A percentile compares a stretch with the other conserved stretches of the same genome.
phyloP scores from a whole-genome alignment of 2,797 vertebrate genomes.

The Brachyrhaphis roseni region DNA sequence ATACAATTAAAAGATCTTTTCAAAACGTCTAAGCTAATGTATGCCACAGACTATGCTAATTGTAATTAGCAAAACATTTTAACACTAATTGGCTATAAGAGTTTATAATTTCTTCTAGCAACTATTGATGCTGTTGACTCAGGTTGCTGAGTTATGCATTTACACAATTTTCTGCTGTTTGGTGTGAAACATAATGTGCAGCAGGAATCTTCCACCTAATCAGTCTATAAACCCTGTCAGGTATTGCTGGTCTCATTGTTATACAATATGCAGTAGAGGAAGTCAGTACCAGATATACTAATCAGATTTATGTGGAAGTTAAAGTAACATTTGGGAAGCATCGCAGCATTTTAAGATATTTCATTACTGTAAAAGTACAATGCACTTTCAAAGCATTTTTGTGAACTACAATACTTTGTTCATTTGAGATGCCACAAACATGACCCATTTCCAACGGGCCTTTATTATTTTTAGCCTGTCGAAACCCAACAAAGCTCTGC shows the following conservation, averaged over 20 bases:
- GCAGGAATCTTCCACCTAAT: neutral
- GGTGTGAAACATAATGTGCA: slow-evolving; percentile 14
- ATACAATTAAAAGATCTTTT: neutral
- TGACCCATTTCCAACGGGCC: slow-evolving; percentile 67
- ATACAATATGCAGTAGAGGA: slow-evolving; percentile 26
- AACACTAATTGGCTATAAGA: neutral
- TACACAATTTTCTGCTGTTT: neutral
- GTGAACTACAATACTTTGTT: slow-evolving; percentile 23
- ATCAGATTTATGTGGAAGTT: slow-evolving; percentile 13
- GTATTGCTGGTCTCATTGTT: neutral
- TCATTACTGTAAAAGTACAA: neutral
- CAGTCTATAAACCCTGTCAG: neutral
- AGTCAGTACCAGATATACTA: slow-evolving; percentile 12
- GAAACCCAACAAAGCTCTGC: slow-evolving; percentile 39
- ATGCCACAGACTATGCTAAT: neutral
- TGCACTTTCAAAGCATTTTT: slow-evolving; percentile 24
- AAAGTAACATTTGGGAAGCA: neutral
- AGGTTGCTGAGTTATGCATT: neutral
- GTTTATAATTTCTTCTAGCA: neutral
- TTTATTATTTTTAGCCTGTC: slow-evolving; percentile 58
- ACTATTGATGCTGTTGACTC: neutral
- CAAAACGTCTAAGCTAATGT: neutral
- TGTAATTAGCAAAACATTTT: neutral
- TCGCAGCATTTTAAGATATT: neutral
- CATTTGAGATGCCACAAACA: slow-evolving; percentile 43